A percentile compares a stretch with the other conserved stretches of the same genome.
Conservation (phyloP, 2,888 invertebrate genomes). For the Amblyjoppa proteus region DNA sequence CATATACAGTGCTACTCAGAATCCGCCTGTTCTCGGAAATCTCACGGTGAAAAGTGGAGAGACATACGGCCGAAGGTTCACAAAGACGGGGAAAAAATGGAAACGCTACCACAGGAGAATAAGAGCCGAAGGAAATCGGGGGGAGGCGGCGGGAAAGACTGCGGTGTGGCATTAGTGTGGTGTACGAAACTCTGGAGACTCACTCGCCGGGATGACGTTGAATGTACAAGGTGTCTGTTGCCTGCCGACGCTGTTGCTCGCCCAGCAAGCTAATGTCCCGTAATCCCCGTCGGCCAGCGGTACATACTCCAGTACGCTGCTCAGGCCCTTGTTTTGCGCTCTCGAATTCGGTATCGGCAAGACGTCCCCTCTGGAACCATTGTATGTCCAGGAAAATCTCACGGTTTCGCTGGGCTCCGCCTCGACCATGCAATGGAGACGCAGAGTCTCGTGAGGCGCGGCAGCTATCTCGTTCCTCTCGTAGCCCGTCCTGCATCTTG, state of each 20-base stretch:
- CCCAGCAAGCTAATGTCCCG: slow-evolving; percentile 95
- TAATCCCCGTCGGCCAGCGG: slow-evolving; percentile 88
- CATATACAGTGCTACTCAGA: not conserved
- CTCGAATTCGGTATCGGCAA: slow-evolving; percentile 89
- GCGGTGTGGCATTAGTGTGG: not conserved
- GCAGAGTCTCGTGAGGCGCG: slow-evolving; percentile 90
- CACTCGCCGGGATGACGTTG: slow-evolving; percentile 93
- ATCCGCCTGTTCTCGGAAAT: not conserved
- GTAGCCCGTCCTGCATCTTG: slow-evolving; percentile 91
- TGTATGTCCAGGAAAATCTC: slow-evolving; percentile 94
- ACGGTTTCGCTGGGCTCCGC: slow-evolving; percentile 91
- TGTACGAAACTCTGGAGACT: slow-evolving; percentile 79
- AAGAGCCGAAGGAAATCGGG: not conserved
- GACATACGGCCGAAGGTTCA: not conserved
- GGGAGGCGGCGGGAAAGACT: not conserved
- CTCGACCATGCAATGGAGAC: slow-evolving; percentile 93
- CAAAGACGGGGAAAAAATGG: slow-evolving; percentile 28
- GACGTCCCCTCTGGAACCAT: slow-evolving; percentile 91
- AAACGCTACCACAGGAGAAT: not conserved
- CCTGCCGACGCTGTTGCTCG: slow-evolving; percentile 93
- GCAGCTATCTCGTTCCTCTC: slow-evolving; percentile 91
- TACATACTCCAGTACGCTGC: slow-evolving; percentile 87
- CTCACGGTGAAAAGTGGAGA: slow-evolving; percentile 1
- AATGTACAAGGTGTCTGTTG: slow-evolving; percentile 93
- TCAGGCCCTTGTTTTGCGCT: slow-evolving; percentile 86